Evolutionary conservation across 53 echinoderm and acorn worm genomes (phyloP), one percentile per base, ranked within the genome.

Genomic region (Mesocentrotus franciscanus): DNA sequence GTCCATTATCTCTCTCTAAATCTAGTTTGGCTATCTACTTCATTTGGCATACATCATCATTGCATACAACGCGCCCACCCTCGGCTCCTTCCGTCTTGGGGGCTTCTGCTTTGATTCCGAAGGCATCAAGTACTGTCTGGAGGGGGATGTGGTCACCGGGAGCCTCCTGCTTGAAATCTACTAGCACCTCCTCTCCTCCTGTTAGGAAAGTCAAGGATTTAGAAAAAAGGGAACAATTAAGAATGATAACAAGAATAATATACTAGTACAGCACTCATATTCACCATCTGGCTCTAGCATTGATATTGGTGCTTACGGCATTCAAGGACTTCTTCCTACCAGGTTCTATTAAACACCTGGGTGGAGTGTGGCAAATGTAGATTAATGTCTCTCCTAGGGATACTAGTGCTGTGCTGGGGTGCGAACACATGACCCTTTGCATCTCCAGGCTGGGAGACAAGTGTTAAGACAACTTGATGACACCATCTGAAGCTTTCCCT

Each of bases 61-160:
- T 84, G 87, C 94, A 95, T 61, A 94, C 97, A 29, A 93, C 84
- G 10, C 33, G 56, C 18, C 85, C 81, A n/a, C 96, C 96, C 62
- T 76, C 92, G 10, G 96, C 71, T 29, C 92, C 92, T 7, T 60
- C 85, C 0, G 72, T 35, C 60, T 68, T 60, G 26, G 96, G 96
- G n/a, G 87, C 58, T 17, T 85, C 85, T 29, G 59, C 96, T 85
- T 61, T 60, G 58, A 95, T 93, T 17, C 87, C 96, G 16, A 95
- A 93, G 33, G 96, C 72, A 42, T 95, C 93, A 20, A 95, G 87
- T 27, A 95, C 93, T 8, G 83, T 90, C 66, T 95, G 85, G 11
- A 95, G 96, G 1, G 84, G 64, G 49, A 95, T 87, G 74, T 95
- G 96, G 68, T 95, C 96, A 15, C 96, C 96, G 0, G 96, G 93